A percentile compares a stretch with the other conserved stretches of the same genome.
Evolutionary conservation across 1,140 invertebrate species (phyloP).

Genomic region (Gryllus bimaculatus): DNA sequence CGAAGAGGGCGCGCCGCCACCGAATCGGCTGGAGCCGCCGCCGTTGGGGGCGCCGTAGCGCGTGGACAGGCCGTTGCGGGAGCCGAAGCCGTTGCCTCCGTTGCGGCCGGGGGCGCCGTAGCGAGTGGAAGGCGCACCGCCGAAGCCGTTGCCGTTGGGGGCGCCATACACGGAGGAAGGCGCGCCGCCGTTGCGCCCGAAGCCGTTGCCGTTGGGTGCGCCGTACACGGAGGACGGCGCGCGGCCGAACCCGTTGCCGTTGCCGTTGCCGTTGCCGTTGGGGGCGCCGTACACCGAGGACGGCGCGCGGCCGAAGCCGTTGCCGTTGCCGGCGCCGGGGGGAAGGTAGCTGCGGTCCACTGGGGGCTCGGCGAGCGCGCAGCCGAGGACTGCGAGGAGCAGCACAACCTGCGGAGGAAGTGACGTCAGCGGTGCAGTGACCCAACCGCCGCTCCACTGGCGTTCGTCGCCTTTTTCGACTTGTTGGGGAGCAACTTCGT

Average conservation of each 20-base stretch:
- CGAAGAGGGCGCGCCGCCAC: slow-evolving; percentile 2
- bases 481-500: too few species aligned
- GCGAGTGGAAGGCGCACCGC: not conserved
- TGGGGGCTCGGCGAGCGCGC: slow-evolving; percentile 14
- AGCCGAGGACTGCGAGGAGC: not conserved
- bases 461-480: too few species aligned
- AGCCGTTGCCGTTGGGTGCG: not conserved
- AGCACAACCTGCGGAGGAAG: not conserved
- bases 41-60: not conserved
- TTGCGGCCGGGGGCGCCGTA: not conserved
- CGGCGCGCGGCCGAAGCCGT: not conserved
- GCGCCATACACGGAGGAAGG: slow-evolving; percentile 12
- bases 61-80: not conserved
- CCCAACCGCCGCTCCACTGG: too few species aligned
- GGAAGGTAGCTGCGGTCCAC: slow-evolving; percentile 14
- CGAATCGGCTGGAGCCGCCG: not conserved
- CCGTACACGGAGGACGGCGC: slow-evolving; percentile 8
- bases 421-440: too few species aligned
- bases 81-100: not conserved
- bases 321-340: slow-evolving; percentile 6
- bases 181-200: not conserved
- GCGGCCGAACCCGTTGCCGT: slow-evolving; percentile 14
- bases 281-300: slow-evolving; percentile 20
- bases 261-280: not conserved
- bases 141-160: not conserved